Evolutionary conservation across 1,140 invertebrate species (phyloP).

Genomic region (Trachymyrmex cornetzi): DNA sequence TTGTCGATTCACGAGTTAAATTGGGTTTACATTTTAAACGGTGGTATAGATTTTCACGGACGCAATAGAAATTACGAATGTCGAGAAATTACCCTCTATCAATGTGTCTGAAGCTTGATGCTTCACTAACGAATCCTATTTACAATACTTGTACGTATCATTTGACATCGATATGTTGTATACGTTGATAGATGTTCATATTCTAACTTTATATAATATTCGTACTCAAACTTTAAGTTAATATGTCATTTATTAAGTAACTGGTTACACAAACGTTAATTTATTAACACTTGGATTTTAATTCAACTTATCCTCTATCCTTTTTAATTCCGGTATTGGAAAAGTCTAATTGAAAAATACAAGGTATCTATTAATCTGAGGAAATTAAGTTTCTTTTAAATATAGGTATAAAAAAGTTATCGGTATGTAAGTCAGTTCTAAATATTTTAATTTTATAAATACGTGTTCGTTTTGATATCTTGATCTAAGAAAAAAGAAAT

Average conservation of each 20-base stretch:
- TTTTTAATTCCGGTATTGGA: not conserved
- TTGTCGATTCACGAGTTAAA: slow-evolving; percentile 66
- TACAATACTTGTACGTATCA: slow-evolving; percentile 4
- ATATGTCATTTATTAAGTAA: not conserved
- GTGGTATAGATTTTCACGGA: not conserved
- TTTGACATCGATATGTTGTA: not conserved
- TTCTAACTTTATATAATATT: not conserved
- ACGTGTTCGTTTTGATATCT: not conserved
- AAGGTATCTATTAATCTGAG: not conserved
- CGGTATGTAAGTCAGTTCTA: not conserved
- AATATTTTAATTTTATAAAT: not conserved
- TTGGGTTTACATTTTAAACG: slow-evolving; percentile 75
- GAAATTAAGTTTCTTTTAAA: not conserved
- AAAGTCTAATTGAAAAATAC: not conserved
- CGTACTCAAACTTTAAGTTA: not conserved
- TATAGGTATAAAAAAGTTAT: not conserved
- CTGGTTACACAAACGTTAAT: not conserved
- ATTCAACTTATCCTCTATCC: not conserved
- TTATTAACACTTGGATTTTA: not conserved
- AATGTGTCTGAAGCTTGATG: slow-evolving; percentile 47
- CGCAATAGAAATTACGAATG: slow-evolving; percentile 57
- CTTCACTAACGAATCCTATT: slow-evolving; percentile 1
- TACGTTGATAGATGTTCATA: not conserved
- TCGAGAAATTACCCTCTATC: slow-evolving; percentile 36
- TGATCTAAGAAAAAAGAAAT: no score